Percentiles rank a stretch among this genome's conserved stretches.
phyloP scores from a whole-genome alignment of 2,113 vertebrate species.

The Eira barbara region DNA sequence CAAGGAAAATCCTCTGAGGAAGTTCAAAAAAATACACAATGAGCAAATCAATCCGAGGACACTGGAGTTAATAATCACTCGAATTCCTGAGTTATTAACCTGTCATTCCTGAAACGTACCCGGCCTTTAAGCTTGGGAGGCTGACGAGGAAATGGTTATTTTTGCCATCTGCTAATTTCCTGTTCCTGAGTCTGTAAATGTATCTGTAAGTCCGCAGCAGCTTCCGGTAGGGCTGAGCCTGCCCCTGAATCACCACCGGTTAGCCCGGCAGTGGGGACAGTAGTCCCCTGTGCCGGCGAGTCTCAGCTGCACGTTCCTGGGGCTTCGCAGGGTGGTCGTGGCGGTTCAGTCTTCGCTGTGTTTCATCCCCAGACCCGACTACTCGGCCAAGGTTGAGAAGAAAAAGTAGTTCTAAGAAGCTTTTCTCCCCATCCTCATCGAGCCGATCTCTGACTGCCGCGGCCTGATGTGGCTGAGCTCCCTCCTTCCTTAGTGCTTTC shows the following conservation, averaged over 20 bases:
- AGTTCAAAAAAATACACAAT: not conserved
- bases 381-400: not conserved
- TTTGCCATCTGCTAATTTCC: not conserved
- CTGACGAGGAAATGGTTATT: not conserved
- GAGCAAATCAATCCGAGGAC: constrained; percentile 57
- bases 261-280: not conserved
- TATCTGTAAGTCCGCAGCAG: rapidly evolving
- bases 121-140: not conserved
- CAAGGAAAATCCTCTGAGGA: constrained; percentile 54
- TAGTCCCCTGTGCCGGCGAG: not conserved
- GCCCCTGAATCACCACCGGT: rapidly evolving
- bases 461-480: not conserved
- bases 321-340: not conserved
- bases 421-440: constrained; percentile 8
- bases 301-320: not conserved
- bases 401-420: not conserved
- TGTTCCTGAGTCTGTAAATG: not conserved
- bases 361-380: not conserved
- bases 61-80: constrained; percentile 40
- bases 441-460: not conserved
- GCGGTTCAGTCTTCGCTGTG: not conserved
- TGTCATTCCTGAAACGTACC: constrained; percentile 39
- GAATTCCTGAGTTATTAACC: constrained; percentile 52
- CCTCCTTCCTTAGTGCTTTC: not conserved
- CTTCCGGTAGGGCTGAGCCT: not conserved